These are phyloP conservation scores for Jordanella pulchra DNA, from an alignment of 2,797 vertebrate genomes.

Conservation along the genomic window DNA sequence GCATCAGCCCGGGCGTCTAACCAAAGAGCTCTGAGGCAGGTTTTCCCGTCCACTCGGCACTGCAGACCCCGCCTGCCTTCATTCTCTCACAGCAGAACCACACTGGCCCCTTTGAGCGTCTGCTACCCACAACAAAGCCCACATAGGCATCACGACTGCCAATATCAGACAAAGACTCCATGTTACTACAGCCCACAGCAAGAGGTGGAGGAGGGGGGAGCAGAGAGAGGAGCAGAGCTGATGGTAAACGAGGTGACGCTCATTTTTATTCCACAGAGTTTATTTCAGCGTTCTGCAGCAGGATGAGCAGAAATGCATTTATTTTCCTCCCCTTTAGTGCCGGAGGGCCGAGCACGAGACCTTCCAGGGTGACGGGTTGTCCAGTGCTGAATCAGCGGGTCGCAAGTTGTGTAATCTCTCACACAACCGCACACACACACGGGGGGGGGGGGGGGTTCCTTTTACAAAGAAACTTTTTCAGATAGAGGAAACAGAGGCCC, in stretches of 20 bases:
- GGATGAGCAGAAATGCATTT: conserved; percentile 4
- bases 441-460: not conserved
- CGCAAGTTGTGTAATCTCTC: conserved; percentile 71
- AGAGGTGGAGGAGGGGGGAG: conserved; percentile 38
- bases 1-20: too few species aligned
- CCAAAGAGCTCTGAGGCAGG: conserved; percentile 22
- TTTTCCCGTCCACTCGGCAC: conserved; percentile 13
- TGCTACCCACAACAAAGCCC: conserved; percentile 74
- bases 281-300: conserved; percentile 7
- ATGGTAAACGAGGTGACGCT: conserved; percentile 37
- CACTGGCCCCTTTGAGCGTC: conserved; percentile 74
- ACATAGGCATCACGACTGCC: conserved; percentile 67
- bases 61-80: conserved; percentile 22
- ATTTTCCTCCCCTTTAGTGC: conserved; percentile 18
- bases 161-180: conserved; percentile 70
- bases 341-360: conserved; percentile 64
- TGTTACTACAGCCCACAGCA: conserved; percentile 72
- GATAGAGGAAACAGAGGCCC: conserved; percentile 56
- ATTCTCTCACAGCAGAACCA: conserved; percentile 53
- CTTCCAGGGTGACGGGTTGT: conserved; percentile 58
- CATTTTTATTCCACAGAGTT: conserved; percentile 24
- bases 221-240: conserved; percentile 20
- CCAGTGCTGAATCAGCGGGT: conserved; percentile 75
- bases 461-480: conserved; percentile 47
- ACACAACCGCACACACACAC: conserved; percentile 37